Percentiles rank a stretch among this genome's conserved stretches.
Evolutionary conservation across 2,797 vertebrate genomes (phyloP).

Genomic region (Aulostomus chinensis): DNA sequence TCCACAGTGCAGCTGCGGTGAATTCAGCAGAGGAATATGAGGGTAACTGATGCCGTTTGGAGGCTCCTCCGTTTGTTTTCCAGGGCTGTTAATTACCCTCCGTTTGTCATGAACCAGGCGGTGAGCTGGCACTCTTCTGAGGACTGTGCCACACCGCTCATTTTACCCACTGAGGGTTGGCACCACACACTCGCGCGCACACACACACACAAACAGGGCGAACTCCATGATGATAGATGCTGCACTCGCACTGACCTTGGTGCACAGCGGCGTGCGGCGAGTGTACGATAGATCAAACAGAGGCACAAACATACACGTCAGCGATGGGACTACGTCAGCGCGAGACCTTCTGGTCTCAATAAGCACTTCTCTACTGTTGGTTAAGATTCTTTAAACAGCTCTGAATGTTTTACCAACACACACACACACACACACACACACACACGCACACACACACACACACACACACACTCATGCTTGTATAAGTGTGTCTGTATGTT

Average conservation of each 20-base stretch:
- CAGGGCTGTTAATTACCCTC: too few relatives aligned
- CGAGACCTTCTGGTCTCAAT: conserved; percentile 55
- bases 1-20: too few relatives aligned
- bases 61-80: too few relatives aligned
- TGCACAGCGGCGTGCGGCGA: conserved; percentile 44
- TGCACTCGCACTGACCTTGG: conserved; percentile 60
- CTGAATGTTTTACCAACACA: conserved; percentile 30
- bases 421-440: neutral
- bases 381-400: conserved; percentile 35
- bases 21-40: too few relatives aligned
- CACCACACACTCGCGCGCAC: conserved; percentile 6
- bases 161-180: conserved; percentile 42
- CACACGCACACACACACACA: conserved; percentile 13
- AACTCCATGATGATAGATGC: conserved; percentile 53
- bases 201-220: neutral
- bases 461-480: neutral
- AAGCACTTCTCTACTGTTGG: conserved; percentile 47
- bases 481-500: conserved; percentile 18
- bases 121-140: conserved; percentile 37
- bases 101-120: conserved; percentile 13
- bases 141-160: conserved; percentile 16
- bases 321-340: conserved; percentile 36
- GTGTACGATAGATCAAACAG: conserved; percentile 54
- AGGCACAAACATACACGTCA: conserved; percentile 29
- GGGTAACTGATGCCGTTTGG: too few relatives aligned